Conservation (phyloP, 2,797 vertebrate genomes). For the Phataginus tetradactyla region DNA sequence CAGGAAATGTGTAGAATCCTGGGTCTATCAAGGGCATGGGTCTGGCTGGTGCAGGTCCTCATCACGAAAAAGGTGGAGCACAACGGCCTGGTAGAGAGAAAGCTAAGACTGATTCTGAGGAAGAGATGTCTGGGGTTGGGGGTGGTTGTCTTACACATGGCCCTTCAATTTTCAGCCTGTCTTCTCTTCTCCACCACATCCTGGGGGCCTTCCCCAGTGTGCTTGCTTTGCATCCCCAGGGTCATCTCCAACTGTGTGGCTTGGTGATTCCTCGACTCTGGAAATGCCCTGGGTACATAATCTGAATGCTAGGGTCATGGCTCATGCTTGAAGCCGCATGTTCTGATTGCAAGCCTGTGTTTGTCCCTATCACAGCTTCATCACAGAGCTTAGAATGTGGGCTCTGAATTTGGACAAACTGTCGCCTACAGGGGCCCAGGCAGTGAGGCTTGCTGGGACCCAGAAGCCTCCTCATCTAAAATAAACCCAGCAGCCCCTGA, state of each 20-base stretch:
- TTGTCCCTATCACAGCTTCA: neutral
- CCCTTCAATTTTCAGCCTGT: neutral
- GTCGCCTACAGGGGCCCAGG: too few species aligned
- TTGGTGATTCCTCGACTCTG: neutral
- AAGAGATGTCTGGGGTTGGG: rapidly evolving
- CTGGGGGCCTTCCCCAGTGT: neutral
- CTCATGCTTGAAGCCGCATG: neutral
- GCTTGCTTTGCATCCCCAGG: neutral
- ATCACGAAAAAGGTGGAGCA: neutral
- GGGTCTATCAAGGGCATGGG: neutral
- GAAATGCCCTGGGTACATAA: neutral
- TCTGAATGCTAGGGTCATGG: neutral
- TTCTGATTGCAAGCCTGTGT: neutral
- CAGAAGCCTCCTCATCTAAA: too few species aligned
- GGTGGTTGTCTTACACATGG: neutral
- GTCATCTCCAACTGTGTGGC: neutral
- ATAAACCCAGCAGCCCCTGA: too few species aligned
- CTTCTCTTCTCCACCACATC: neutral
- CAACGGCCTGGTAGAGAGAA: neutral
- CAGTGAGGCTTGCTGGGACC: too few species aligned
- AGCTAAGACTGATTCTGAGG: neutral
- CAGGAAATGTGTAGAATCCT: neutral
- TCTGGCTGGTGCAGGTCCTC: neutral
- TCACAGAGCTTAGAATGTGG: neutral
- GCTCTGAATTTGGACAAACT: neutral